Evolutionary conservation across 2,113 vertebrate species (phyloP).

Genomic region (Eonycteris spelaea): DNA sequence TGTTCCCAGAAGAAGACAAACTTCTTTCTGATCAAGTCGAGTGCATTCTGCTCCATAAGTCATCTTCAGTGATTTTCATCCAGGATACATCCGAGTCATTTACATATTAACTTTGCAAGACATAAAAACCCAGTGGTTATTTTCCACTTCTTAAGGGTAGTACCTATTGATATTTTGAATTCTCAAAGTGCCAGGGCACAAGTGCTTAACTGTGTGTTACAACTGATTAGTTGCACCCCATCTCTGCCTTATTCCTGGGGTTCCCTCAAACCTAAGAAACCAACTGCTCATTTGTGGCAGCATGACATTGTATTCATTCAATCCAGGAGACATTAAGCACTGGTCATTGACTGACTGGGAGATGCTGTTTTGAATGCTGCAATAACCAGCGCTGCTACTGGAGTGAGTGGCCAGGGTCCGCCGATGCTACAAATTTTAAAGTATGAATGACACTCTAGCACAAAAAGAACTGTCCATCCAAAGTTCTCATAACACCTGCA

Average conservation of each 20-base stretch:
- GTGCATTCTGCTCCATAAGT: conserved; percentile 96
- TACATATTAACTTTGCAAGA: background rate
- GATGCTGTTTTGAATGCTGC: background rate
- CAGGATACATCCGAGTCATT: conserved; percentile 64
- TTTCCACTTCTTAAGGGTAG: background rate
- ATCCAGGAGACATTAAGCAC: background rate
- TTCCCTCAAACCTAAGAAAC: background rate
- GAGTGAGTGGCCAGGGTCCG: background rate
- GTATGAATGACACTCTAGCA: background rate
- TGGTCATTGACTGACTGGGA: background rate
- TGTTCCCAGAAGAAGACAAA: conserved; percentile 94
- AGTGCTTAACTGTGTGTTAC: background rate
- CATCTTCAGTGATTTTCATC: conserved; percentile 95
- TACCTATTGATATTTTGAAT: background rate
- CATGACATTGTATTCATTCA: background rate
- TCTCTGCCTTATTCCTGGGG: background rate
- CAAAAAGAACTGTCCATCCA: background rate
- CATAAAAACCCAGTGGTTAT: background rate
- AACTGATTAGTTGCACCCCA: background rate
- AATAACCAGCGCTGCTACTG: background rate
- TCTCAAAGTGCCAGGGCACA: background rate
- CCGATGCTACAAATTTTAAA: background rate
- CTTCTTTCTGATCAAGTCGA: conserved; percentile 95
- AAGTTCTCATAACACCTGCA: background rate
- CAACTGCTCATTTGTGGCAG: background rate